Evolutionary conservation across 2,797 vertebrate genomes (phyloP).

Genomic region (Schizopygopsis pylzovi): DNA sequence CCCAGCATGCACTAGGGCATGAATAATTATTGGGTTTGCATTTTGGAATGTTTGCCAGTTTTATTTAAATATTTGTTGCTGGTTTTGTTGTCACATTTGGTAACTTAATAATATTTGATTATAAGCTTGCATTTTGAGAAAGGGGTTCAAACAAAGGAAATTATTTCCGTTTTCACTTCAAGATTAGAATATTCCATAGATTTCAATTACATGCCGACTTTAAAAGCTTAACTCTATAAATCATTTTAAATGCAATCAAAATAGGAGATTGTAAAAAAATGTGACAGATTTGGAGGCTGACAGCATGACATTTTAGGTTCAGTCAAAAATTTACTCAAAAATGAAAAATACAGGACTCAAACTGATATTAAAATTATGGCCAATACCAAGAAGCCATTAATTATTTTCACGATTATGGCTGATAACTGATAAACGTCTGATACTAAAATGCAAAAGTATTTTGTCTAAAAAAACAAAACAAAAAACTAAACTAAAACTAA

Average conservation of each 20-base stretch:
- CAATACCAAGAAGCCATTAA: background rate
- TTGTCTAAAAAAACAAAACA: background rate
- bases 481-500: background rate
- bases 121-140: background rate
- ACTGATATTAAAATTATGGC: background rate
- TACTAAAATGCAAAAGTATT: background rate
- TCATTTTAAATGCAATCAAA: background rate
- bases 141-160: background rate
- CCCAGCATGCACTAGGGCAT: constrained; percentile 12
- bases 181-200: background rate
- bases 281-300: background rate
- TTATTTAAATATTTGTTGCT: background rate
- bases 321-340: background rate
- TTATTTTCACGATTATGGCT: background rate
- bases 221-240: background rate
- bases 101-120: background rate
- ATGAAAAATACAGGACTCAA: background rate
- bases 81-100: background rate
- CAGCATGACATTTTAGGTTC: no score
- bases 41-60: background rate
- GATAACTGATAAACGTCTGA: background rate
- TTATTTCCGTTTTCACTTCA: background rate
- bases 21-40: constrained; percentile 14
- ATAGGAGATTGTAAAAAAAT: no score
- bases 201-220: background rate